Base-by-base conservation (phyloP, 2,888 invertebrate genomes). In the Tenthredo livida region DNA sequence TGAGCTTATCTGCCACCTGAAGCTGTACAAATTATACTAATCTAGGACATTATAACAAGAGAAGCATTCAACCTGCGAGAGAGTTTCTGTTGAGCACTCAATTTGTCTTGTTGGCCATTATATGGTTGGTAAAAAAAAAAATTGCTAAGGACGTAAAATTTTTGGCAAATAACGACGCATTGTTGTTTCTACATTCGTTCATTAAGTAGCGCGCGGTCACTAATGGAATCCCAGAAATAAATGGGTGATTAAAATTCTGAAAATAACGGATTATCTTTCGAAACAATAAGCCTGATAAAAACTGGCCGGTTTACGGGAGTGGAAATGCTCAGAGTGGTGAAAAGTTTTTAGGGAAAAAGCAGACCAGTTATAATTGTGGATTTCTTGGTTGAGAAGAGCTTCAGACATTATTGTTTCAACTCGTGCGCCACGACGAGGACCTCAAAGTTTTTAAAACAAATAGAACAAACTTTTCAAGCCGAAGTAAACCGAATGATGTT, bases 1-100 rank as follows among this genome's bases (percentile, higher is more conserved):
- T 7, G n/a, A 40, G 80, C 80, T 58, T 61, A 80, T 80, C 61
- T 80, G n/a, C 33, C 61, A 58, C 61, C 61, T 58, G 58, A 61
- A 61, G 40, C 58, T 61, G 61, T 40, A 37, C 21, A 80, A 80
- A 40, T 58, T 80, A 40, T 61, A 61, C 61, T 58, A 80, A 80
- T 80, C 54, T 54, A 2, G 10, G 61, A 58, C 61, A 61, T 80
- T 61, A 80, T 77, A 21, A 73, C 21, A 43, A n/a, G 73, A 40
- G 40, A 17, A 43, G 25, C 40, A 73, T 43, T 10, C 43, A 73
- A 43, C 15, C 77, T n/a, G 77, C 17, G 33, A 54, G 50, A 77
- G 54, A 25, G 3, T 77, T 54, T 33, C 54, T 15, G 77, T 77
- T 54, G 50, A 77, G 50, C 77, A 77, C 77, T 77, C 77, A 47